These are phyloP conservation scores for Sipha maydis DNA, from an alignment of 2,888 invertebrate genomes.

Conservation along the genomic window DNA sequence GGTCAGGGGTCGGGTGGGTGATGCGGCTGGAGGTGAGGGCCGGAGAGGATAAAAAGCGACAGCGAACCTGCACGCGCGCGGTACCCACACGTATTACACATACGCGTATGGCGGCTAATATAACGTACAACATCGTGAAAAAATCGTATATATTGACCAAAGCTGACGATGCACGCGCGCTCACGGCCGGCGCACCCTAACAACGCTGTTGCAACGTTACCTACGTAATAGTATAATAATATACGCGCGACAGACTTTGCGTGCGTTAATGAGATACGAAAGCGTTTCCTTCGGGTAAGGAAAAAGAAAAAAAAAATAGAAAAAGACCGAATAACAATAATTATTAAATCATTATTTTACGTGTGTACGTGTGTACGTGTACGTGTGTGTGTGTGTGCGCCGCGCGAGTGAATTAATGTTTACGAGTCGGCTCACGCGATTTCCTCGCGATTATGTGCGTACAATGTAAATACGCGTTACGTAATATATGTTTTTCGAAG, in stretches of 20 bases:
- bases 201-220: neutral
- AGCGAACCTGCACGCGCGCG: neutral
- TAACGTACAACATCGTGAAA: neutral
- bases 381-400: too few relatives aligned
- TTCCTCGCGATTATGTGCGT: constrained; percentile 14
- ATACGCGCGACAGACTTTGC: constrained; percentile 41
- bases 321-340: constrained; percentile 6
- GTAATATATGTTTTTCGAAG: neutral
- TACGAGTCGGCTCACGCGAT: constrained; percentile 35
- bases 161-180: neutral
- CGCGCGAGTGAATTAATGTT: neutral
- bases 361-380: neutral
- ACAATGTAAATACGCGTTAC: neutral
- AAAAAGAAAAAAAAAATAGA: neutral
- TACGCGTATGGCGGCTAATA: neutral
- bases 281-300: neutral
- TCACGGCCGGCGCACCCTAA: neutral
- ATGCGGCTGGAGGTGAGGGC: neutral
- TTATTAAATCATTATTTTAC: constrained; percentile 22
- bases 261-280: constrained; percentile 45
- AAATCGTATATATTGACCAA: neutral
- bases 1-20: neutral
- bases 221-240: too few relatives aligned
- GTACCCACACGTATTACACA: neutral
- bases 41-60: neutral